Base-by-base conservation (phyloP, 2,888 invertebrate genomes). In the Scaptomyza polygonia region DNA sequence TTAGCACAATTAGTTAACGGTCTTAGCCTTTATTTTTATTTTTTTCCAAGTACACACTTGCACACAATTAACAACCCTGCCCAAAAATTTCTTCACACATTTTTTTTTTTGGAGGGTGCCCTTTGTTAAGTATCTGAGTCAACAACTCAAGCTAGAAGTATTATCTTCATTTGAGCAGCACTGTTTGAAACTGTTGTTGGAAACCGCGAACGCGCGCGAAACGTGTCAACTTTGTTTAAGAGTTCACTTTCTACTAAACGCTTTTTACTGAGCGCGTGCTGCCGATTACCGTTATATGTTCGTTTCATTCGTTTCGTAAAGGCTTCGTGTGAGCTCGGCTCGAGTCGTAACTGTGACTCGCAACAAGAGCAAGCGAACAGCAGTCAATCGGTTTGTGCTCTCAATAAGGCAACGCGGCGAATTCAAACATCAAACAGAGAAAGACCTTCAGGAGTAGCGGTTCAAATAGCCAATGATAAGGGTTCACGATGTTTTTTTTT, bases 241-340 rank as follows among this genome's bases (percentile, higher is more conserved):
- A 88, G 91, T 91, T 89, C 89, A 90, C 90, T 89, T 90, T 89
- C 88, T 89, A 91, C 91, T 91, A 90, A 91, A 89, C 88, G 83
- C 53, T 81, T 89, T 89, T 89, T 88, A 86, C 80, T 71, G 71
- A 72, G 73, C 77, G 75, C 69, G 69, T 64, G 61, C 56, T 64
- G 62, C 65, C 69, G 77, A 82, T 57, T 71, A 64, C 63, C 40
- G 54, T 55, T 63, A 36, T 45, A 34, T 32, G 25, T 53, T 70
- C 69, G 71, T 29, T 9, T 12, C 27, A 11, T 6, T 25, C 8
- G 39, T 5, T 25, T 69, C 70, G 81, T 62, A 34, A 2, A 8
- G 0, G 29, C 58, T 54, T 78, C 71, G 81, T 52, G 18, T 52
- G 27, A 12, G 9, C 40, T 58, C 69, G 71, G 71, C 55, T 34